Evolutionary conservation across 2,888 invertebrate species (phyloP), one percentile per base, ranked within the genome.

Genomic region (Drosophila rubida): DNA sequence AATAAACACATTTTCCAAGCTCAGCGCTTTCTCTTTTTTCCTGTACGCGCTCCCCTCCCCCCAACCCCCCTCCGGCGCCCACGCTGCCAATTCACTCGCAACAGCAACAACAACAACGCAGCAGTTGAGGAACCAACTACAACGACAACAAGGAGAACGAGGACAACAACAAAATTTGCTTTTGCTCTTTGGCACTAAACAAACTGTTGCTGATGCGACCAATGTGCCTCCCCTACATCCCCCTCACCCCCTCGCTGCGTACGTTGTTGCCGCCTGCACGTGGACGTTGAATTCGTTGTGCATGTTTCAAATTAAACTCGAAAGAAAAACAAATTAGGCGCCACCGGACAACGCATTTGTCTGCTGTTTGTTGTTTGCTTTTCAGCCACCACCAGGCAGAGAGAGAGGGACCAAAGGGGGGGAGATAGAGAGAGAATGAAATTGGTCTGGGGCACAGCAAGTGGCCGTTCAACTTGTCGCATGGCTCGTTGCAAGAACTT

Each of bases 291-390:
- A 30, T 41, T 50, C 44, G 25, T 67, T 53, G 48, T 41, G 76
- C 65, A 78, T 81, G 68, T 81, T 81, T 83, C 81, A 84, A 87
- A 87, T 83, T 73, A 84, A 87, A 87, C 82, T 84, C 71, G 73
- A 75, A 83, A 87, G 82, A 75, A 87, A 87, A 83, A 83, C 82
- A 83, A 87, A 83, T 83, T 87, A 84, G 81, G 75, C 73, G 73
- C 55, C 84, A 78, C 67, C 84, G 82, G 84, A 82, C 84, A 87
- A 84, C 72, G 84, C 75, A 78, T 86, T 81, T 72, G 72, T 78
- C 87, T 68, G 70, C 54, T 75, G 79, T 78, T 83, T 82, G 69
- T 64, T 70, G 48, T 79, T 59, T 68, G 70, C 68, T 49, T 60
- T 57, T 25, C 25, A 22, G 8, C 22, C 1, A 23, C 23, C n/a